These are phyloP conservation scores for Embiotoca jacksoni DNA, from an alignment of 2,113 vertebrate genomes.

Conservation along the genomic window DNA sequence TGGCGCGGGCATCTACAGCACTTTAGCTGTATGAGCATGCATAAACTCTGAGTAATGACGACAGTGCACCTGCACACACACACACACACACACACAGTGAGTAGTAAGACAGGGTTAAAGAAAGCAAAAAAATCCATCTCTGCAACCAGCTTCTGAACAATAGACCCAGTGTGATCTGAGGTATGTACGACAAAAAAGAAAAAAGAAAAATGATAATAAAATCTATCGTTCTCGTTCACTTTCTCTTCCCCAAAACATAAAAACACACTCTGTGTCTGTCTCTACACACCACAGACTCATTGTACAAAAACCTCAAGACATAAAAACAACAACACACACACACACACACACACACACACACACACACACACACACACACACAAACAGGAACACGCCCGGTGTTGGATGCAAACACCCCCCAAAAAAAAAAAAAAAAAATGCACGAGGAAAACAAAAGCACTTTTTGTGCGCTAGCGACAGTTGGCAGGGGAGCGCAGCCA, in stretches of 20 bases:
- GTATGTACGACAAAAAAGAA: background rate
- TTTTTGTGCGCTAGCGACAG: conserved; percentile 48
- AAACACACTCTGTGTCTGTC: conserved; percentile 19
- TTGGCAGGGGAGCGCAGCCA: conserved; percentile 47
- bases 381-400: conserved; percentile 10
- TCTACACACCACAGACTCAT: conserved; percentile 1
- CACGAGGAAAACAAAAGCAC: conserved; percentile 55
- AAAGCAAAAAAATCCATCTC: conserved; percentile 24
- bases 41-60: conserved; percentile 69
- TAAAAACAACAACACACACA: conserved; percentile 16
- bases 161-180: conserved; percentile 63
- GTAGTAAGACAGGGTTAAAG: conserved; percentile 40
- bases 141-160: conserved; percentile 53
- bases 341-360: conserved; percentile 1
- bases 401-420: conserved; percentile 11
- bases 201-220: background rate
- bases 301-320: conserved; percentile 7
- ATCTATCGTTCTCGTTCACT: conserved; percentile 27
- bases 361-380: background rate
- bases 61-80: conserved; percentile 51
- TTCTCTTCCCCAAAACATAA: conserved; percentile 35
- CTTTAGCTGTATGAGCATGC: conserved; percentile 67
- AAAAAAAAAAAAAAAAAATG: background rate
- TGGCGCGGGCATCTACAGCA: conserved; percentile 41
- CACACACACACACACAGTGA: conserved; percentile 7